These are phyloP conservation scores for Vulpes vulpes DNA, from an alignment of 2,113 vertebrate genomes.

Conservation along the genomic window DNA sequence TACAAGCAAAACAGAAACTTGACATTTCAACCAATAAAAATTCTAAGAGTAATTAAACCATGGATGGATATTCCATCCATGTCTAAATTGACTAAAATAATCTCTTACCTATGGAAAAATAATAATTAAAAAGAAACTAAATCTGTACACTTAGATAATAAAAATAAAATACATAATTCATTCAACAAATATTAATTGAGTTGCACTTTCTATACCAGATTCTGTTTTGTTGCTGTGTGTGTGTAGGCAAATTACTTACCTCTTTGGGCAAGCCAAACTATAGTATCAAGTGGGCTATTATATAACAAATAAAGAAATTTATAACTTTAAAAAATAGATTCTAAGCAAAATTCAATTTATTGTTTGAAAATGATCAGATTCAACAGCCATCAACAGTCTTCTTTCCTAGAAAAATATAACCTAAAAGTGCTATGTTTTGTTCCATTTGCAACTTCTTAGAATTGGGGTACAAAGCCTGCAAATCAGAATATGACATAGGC, in stretches of 20 bases:
- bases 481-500: background rate
- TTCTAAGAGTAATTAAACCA: background rate
- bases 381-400: background rate
- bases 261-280: background rate
- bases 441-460: slow-evolving; percentile 8
- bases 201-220: background rate
- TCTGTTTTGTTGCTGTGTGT: background rate
- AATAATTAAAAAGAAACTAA: slow-evolving; percentile 22
- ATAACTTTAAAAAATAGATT: slow-evolving; percentile 27
- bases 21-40: slow-evolving; percentile 32
- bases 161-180: slow-evolving; percentile 45
- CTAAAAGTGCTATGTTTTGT: slow-evolving; percentile 17
- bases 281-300: background rate
- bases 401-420: slow-evolving; percentile 4
- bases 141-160: background rate
- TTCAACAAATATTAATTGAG: background rate
- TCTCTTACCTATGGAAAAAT: slow-evolving; percentile 37
- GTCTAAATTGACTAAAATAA: slow-evolving; percentile 48
- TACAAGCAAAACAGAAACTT: background rate
- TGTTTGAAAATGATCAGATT: slow-evolving; percentile 62
- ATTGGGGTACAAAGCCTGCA: background rate
- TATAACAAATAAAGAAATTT: slow-evolving; percentile 36
- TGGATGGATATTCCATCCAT: background rate
- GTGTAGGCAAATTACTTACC: background rate
- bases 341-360: background rate